phyloP scores from a whole-genome alignment of 2,797 vertebrate genomes.

The Basileuterus tristriatus region DNA sequence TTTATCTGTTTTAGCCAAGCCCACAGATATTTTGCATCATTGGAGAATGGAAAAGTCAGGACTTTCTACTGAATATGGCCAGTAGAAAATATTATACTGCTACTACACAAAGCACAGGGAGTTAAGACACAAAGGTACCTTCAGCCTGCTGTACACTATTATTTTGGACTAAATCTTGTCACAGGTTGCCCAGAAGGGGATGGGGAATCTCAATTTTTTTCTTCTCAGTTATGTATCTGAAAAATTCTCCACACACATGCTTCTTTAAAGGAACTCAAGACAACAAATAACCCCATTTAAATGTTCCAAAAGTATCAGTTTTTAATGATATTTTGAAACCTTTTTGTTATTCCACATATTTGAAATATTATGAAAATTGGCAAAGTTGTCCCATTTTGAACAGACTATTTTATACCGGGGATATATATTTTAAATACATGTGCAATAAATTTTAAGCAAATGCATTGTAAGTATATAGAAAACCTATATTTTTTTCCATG shows the following conservation, averaged over 20 bases:
- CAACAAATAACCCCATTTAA: background rate
- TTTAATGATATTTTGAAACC: background rate
- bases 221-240: background rate
- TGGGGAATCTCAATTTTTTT: background rate
- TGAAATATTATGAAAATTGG: conserved; percentile 51
- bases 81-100: background rate
- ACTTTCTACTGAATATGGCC: background rate
- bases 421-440: conserved; percentile 43
- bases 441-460: conserved; percentile 54
- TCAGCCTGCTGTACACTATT: background rate
- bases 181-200: background rate
- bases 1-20: background rate
- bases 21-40: background rate
- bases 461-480: conserved; percentile 49
- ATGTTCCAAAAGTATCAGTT: background rate
- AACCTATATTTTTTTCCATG: conserved; percentile 61
- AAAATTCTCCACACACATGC: background rate
- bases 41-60: background rate
- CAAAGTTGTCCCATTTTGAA: background rate
- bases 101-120: background rate
- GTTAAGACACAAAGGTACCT: background rate
- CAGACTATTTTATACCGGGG: conserved; percentile 7
- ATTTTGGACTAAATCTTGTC: background rate
- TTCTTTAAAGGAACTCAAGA: background rate
- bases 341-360: background rate